Percentiles rank a stretch among this genome's conserved stretches.
Evolutionary conservation across 1,140 invertebrate genomes (phyloP).

Genomic region (Sogatella furcifera): DNA sequence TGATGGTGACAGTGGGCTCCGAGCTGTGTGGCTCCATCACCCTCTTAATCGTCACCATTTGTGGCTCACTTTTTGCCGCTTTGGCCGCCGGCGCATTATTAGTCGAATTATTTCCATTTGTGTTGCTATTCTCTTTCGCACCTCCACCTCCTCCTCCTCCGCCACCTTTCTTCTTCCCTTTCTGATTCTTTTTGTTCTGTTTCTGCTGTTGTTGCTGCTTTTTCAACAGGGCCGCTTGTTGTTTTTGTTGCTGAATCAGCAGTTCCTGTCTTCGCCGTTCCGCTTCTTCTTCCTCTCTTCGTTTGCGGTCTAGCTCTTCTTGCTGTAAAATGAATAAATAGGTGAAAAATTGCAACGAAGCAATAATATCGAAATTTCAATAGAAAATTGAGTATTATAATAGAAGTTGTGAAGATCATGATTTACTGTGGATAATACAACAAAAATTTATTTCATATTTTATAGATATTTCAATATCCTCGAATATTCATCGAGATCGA

Average conservation of each 20-base stretch:
- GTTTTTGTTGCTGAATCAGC: not conserved
- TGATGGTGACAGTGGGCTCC: slow-evolving; percentile 62
- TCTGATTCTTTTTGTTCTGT: slow-evolving; percentile 35
- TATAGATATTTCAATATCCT: too few relatives aligned
- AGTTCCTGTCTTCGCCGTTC: slow-evolving; percentile 34
- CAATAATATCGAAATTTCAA: too few relatives aligned
- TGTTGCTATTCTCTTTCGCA: slow-evolving; percentile 26
- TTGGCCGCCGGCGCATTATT: slow-evolving; percentile 6
- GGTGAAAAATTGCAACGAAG: too few relatives aligned
- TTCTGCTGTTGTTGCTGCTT: slow-evolving; percentile 23
- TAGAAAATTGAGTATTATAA: too few relatives aligned
- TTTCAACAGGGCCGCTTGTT: slow-evolving; percentile 5
- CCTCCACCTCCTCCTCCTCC: slow-evolving; percentile 23
- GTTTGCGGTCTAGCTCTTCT: slow-evolving; percentile 39
- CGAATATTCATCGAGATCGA: too few relatives aligned
- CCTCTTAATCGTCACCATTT: slow-evolving; percentile 62
- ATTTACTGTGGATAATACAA: too few relatives aligned
- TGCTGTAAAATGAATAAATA: slow-evolving; percentile 24
- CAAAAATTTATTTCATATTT: too few relatives aligned
- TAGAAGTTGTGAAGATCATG: too few relatives aligned
- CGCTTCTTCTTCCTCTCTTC: slow-evolving; percentile 36
- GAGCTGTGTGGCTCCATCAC: slow-evolving; percentile 50
- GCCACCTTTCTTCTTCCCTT: slow-evolving; percentile 17
- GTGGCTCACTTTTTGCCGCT: slow-evolving; percentile 30
- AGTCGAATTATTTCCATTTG: slow-evolving; percentile 18